Percentiles rank a stretch among this genome's conserved stretches.
Conservation (phyloP, 2,888 invertebrate species). For the Epirrita christyi region DNA sequence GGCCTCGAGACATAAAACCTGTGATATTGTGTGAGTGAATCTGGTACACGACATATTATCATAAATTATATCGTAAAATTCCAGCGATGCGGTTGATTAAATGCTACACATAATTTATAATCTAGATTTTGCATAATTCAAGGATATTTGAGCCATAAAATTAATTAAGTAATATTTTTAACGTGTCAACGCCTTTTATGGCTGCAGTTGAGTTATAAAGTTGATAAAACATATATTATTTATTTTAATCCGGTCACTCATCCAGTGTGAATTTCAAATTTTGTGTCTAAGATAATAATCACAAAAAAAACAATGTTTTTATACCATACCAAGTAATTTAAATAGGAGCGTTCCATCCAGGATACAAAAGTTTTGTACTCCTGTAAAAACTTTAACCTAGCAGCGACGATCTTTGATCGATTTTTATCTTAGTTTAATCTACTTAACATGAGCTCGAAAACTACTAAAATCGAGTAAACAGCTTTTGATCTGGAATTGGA, state of each 20-base stretch:
- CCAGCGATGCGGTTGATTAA: slow-evolving; percentile 23
- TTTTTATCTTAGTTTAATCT: no score
- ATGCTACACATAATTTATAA: slow-evolving; percentile 34
- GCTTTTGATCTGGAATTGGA: no score
- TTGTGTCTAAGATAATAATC: neutral
- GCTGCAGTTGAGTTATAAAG: slow-evolving; percentile 27
- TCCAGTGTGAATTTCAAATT: slow-evolving; percentile 5
- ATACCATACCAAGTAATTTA: no score
- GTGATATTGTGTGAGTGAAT: slow-evolving; percentile 26
- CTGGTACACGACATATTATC: slow-evolving; percentile 23
- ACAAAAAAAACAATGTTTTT: slow-evolving; percentile 2
- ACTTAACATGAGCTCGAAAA: no score
- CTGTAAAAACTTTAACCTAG: no score
- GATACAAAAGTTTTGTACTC: no score
- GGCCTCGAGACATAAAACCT: slow-evolving; percentile 20
- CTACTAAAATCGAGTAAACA: no score
- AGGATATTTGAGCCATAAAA: slow-evolving; percentile 30
- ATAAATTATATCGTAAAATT: slow-evolving; percentile 34
- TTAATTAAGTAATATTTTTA: slow-evolving; percentile 27
- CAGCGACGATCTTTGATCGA: no score
- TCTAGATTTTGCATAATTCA: slow-evolving; percentile 35
- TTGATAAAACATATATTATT: slow-evolving; percentile 26
- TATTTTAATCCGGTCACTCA: slow-evolving; percentile 21
- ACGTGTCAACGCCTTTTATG: slow-evolving; percentile 38
- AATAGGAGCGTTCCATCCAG: no score